Base-by-base conservation (phyloP, 1,140 invertebrate genomes). In the Mylabris phalerata region DNA sequence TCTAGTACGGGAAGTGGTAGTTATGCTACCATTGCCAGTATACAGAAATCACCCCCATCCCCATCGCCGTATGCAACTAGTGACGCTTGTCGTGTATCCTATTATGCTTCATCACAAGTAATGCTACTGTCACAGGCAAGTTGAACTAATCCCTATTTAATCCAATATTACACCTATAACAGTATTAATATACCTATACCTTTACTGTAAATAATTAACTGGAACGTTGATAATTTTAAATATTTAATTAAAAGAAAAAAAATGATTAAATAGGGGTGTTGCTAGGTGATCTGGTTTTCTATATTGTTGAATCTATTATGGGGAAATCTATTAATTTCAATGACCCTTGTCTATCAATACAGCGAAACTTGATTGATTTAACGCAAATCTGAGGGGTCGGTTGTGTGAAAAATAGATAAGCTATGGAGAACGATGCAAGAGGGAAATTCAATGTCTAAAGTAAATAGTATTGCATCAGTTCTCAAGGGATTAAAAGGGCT, bases 1-100 rank as follows among this genome's bases (percentile, higher is more conserved):
- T 84, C 83, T 55, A 88, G 84, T 67, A 84, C 82, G n/a, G 80
- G 80, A 67, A 88, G 85, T 50, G 87, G 87, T 58, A 88, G 86
- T 65, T 89, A 89, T 67, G 87, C 87, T 10, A 89, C 87, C 42
- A 89, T 89, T 58, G 87, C 87, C 43, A 88, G 87, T 74, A 79
- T 89, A 64, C 83, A 85, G 63, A 85, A 86, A 62, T 80, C 75
- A 67, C 75, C 73, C 7, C 76, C 82, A 45, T 81, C 82, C 0
- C 83, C 82, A 2, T 83, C 82, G 3, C 82, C 83, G 13, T 85
- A 86, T 68, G 83, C 84, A 19, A 84, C 81, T 2, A 80, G 80
- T 19, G 69, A 71, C 48, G 64, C 69, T 46, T 80, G 75, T 59
- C 75, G 79, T 52, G 78, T 81, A 19, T 82, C 81, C 57, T 82